These are phyloP conservation scores for Acipenser oxyrinchus DNA, from an alignment of 2,797 vertebrate species.

Conservation along the genomic window DNA sequence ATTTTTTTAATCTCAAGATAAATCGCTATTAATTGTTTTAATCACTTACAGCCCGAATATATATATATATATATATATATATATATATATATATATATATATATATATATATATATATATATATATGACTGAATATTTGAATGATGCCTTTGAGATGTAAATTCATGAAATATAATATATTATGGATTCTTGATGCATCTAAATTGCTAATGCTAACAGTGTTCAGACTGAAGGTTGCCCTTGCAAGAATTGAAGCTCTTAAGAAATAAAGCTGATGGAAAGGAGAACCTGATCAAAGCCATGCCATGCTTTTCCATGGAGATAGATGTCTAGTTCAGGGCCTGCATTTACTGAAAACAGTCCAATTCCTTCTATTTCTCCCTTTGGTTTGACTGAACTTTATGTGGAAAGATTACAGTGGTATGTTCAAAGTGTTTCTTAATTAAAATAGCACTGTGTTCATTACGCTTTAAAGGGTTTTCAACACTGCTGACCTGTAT, in stretches of 20 bases:
- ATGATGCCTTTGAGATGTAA: conserved; percentile 62
- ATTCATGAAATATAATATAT: conserved; percentile 46
- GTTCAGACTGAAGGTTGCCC: conserved; percentile 42
- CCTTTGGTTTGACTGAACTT: no score
- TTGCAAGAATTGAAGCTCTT: conserved; percentile 52
- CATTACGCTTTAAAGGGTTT: no score
- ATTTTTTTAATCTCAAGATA: no score
- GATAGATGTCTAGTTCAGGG: conserved; percentile 37
- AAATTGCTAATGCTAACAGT: conserved; percentile 62
- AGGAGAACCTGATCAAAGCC: conserved; percentile 55
- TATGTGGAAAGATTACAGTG: no score
- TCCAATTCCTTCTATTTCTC: no score
- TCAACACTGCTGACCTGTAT: no score
- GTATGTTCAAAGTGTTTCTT: no score
- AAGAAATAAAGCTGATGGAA: conserved; percentile 54
- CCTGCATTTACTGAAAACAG: not conserved
- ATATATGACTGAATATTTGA: conserved; percentile 32
- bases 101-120: not conserved
- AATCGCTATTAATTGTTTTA: no score
- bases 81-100: not conserved
- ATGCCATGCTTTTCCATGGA: conserved; percentile 30
- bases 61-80: not conserved
- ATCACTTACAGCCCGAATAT: no score
- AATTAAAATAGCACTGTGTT: no score
- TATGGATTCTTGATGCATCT: conserved; percentile 50